Base-by-base conservation (phyloP, 2,797 vertebrate genomes). In the Smutsia temminckii region DNA sequence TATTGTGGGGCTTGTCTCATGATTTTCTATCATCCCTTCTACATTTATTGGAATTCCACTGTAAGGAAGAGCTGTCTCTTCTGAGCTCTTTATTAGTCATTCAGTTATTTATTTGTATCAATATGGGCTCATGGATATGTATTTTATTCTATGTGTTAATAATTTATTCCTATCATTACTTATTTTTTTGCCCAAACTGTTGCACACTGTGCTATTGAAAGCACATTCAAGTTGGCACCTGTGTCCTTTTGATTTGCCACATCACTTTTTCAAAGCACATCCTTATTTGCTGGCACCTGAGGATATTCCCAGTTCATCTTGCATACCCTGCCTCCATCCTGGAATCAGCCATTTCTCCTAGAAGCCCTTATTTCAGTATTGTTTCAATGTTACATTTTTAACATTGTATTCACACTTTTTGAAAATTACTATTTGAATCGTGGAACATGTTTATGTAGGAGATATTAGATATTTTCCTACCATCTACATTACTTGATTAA, bases 351-450 rank as follows among this genome's bases (percentile, higher is more conserved):
- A 42, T 42, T 87, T 89, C 57, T 37, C 37, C 81, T 32, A 40
- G 13, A 2, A 34, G 2, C 12, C 40, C 66, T 55, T 57, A 2
- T 84, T 95, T 94, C 59, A n/a, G 21, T 42, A 77, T 59, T 37
- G 37, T 85, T 90, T 93, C 81, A 61, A 85, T 34, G 7, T 37
- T 93, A 71, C 29, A 20, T 77, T 79, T 92, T 37, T 79, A 79
- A 40, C 13, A n/a, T 92, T 93, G n/a, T 85, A 37, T 86, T 89
- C 13, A 66, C 75, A 32, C n/a, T 71, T 61, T 89, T 85, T 79
- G 69, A 74, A 86, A 96, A 91, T 89, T 75, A 64, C 20, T 78
- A 59, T 71, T 81, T 95, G 29, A 34, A 55, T 74, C 64, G 40
- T 55, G 51, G 53, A 11, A 85, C 4, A 40, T 53, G 21, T 94